Conservation (phyloP, 2,113 vertebrate species). For the Galeopterus variegatus region DNA sequence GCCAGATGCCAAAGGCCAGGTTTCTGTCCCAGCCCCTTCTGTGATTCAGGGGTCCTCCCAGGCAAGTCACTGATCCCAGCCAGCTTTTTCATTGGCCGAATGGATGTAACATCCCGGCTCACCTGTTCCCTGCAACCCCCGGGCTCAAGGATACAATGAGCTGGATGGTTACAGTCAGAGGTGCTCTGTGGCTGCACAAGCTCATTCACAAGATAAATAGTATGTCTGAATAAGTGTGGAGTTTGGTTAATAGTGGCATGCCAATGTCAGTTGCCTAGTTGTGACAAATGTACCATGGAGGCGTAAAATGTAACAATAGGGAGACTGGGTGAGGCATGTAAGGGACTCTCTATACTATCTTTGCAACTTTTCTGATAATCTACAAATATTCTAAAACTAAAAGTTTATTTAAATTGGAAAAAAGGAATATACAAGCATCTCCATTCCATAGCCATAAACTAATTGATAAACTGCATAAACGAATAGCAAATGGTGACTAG, state of each 20-base stretch:
- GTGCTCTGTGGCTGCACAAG: neutral
- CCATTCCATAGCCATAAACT: neutral
- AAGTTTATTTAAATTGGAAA: neutral
- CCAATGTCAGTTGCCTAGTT: neutral
- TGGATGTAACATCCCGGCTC: neutral
- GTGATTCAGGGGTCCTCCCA: neutral
- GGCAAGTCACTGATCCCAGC: neutral
- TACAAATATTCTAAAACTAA: neutral
- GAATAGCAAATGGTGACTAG: neutral
- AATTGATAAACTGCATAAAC: neutral
- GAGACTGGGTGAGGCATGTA: accelerated
- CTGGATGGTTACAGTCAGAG: accelerated
- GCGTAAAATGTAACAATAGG: accelerated
- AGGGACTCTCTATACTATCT: neutral
- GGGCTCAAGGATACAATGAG: no score
- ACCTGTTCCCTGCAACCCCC: neutral
- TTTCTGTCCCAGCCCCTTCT: neutral
- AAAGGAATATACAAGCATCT: neutral
- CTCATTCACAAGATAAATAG: neutral
- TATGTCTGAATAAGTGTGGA: neutral
- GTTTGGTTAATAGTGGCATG: neutral
- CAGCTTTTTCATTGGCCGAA: neutral
- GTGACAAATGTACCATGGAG: neutral
- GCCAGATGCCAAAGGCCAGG: neutral
- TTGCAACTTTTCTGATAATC: neutral